A percentile compares a stretch with the other conserved stretches of the same genome.
Conservation (phyloP, 2,113 vertebrate genomes). For the Gnathonemus echidnorhynchus region DNA sequence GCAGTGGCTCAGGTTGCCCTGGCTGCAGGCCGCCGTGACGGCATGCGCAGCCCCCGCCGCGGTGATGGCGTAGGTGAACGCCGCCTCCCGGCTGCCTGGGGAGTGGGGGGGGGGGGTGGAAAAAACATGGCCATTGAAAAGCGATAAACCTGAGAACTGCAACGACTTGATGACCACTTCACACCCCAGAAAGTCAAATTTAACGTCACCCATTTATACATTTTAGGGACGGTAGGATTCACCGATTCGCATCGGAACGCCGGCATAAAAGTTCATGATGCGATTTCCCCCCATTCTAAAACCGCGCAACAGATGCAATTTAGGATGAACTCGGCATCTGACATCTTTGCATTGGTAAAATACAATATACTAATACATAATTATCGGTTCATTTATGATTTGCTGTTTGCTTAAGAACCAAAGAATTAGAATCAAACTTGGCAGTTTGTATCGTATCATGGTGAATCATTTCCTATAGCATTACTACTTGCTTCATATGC, state of each 20-base stretch:
- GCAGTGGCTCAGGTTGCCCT: slow-evolving; percentile 95
- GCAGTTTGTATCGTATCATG: background rate
- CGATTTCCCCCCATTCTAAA: background rate
- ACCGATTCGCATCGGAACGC: background rate
- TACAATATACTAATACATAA: background rate
- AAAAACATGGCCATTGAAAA: background rate
- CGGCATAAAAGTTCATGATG: background rate
- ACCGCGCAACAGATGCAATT: background rate
- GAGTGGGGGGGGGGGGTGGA: slow-evolving; percentile 44
- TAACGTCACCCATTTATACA: background rate
- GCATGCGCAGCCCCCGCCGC: slow-evolving; percentile 92
- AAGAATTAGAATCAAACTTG: background rate
- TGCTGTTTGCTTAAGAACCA: background rate
- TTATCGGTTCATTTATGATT: background rate
- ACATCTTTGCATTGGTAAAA: background rate
- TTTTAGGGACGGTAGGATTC: background rate
- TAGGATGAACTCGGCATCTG: background rate
- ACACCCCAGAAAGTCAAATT: background rate
- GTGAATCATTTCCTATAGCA: background rate
- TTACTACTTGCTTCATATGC: background rate
- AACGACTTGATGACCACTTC: background rate
- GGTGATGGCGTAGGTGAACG: slow-evolving; percentile 95
- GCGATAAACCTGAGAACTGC: background rate
- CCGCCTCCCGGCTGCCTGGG: slow-evolving; percentile 93
- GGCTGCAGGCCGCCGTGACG: slow-evolving; percentile 90